Base-by-base conservation (phyloP, 2,888 invertebrate genomes). In the Lepetodrilus schrolli region DNA sequence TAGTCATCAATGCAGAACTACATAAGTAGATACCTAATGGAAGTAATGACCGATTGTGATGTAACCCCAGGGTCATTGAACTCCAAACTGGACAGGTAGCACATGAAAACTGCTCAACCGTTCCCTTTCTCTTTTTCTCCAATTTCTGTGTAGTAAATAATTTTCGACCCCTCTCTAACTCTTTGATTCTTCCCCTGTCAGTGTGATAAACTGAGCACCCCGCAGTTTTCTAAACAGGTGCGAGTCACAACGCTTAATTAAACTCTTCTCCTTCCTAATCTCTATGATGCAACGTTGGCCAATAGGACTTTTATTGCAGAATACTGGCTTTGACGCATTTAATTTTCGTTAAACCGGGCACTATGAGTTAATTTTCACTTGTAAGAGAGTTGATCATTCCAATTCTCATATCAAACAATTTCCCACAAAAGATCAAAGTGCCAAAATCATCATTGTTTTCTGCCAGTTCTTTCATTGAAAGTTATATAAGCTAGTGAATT, bases 201-300 rank as follows among this genome's bases (percentile, higher is more conserved):
- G 1, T 30, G 21, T 58, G 58, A 58, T 58, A 58, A 58, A 58
- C 58, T 30, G 8, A 7, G 34, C 58, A 26, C 58, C 58, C 58
- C 34, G 58, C 26, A 30, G 58, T 13, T 17, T 26, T 26, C 30
- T 13, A 58, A 58, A 58, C 58, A 58, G 58, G 58, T 58, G 58
- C 34, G 58, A 58, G 58, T 17, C 26, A 58, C 30, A 58, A 58
- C 58, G 30, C 58, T 58, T 58, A 58, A 58, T 58, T 58, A 58
- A 58, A 58, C 34, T 30, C 17, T n/a, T 21, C 58, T 58, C 26
- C n/a, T 3, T n/a, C 13, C 30, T 58, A 58, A 58, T 58, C 30
- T 34, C 58, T 17, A 30, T 58, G 58, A 58, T 58, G 58, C 30
- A 58, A 58, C 34, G 30, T 34, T 30, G n/a, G 20, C 34, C 30